These are phyloP conservation scores for Vicugna pacos DNA, from an alignment of 2,113 vertebrate species.

Conservation along the genomic window DNA sequence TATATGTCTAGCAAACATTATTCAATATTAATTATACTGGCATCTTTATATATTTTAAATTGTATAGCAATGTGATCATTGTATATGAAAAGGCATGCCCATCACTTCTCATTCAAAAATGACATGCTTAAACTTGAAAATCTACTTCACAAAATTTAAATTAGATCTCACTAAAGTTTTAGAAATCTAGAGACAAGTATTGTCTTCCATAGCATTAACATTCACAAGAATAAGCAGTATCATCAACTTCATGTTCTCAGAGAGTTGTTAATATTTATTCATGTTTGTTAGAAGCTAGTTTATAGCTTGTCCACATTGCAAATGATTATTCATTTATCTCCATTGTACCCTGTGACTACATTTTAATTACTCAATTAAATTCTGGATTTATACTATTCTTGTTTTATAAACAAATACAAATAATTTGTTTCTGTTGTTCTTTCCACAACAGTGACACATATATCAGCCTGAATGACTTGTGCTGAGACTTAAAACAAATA, in stretches of 20 bases:
- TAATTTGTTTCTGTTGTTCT: neutral
- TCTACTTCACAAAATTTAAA: neutral
- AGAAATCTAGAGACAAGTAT: neutral
- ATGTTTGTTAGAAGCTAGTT: conserved; percentile 68
- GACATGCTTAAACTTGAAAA: neutral
- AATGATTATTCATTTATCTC: conserved; percentile 41
- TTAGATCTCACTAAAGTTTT: neutral
- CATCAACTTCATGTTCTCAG: neutral
- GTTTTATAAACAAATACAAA: conserved; percentile 50
- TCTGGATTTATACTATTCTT: conserved; percentile 43
- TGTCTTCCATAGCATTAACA: neutral
- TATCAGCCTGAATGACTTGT: neutral
- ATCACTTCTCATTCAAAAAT: neutral
- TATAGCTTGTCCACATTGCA: conserved; percentile 54
- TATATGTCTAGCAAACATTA: neutral
- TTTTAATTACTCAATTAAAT: conserved; percentile 40
- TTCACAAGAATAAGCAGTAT: neutral
- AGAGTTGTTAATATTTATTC: neutral
- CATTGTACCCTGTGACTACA: conserved; percentile 45
- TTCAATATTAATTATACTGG: neutral
- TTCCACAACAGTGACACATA: neutral
- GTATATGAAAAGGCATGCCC: neutral
- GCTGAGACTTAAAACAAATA: neutral
- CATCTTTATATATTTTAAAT: neutral
- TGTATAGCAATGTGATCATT: neutral